Evolutionary conservation across 2,797 vertebrate genomes (phyloP), one percentile per base, ranked within the genome.

Genomic region (Pipistrellus kuhlii): DNA sequence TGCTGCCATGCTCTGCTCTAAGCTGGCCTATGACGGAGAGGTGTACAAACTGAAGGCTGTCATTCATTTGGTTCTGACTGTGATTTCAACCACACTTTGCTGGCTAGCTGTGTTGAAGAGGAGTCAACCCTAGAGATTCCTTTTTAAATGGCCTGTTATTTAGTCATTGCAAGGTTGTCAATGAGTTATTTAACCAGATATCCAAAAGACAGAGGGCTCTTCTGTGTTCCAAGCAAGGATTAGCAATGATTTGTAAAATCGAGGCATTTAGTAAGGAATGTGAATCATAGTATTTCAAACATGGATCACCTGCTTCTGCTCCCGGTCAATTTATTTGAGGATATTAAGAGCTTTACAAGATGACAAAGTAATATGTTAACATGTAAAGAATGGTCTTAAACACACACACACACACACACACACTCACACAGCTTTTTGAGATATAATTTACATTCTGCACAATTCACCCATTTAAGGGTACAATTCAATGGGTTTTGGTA

Each of bases 241-340:
- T 59, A 20, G 55, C 21, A 46, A 85, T 72, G 69, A 51, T 72
- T 90, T 85, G 53, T 83, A 48, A 95, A 66, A 41, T 35, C 38
- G 32, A 14, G 44, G 8, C 32, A 27, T 51, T 86, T 30, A 10
- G 55, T 15, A 51, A 90, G 91, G 86, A 35, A 30, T 59, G 7
- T 88, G 85, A 94, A 53, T 93, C 86, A 76, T 2, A 25, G 46
- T 71, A 21, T 86, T 94, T 90, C 80, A 78, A 57, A 91, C 25
- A 30, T 30, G 51, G 25, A 85, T 27, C 32, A 30, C 41, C 80
- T 82, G 62, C 8, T 77, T 91, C 51, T 68, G 64, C 11, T 44
- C 35, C 75, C 20, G 5, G n/a, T 62, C 68, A 20, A 11, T 89
- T 93, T 78, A 77, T 55, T 48, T 75, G 12, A 66, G n/a, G 59